Percentiles rank a stretch among this genome's conserved stretches.
Evolutionary conservation across 2,113 vertebrate genomes (phyloP).

Genomic region (Synchiropus splendidus): DNA sequence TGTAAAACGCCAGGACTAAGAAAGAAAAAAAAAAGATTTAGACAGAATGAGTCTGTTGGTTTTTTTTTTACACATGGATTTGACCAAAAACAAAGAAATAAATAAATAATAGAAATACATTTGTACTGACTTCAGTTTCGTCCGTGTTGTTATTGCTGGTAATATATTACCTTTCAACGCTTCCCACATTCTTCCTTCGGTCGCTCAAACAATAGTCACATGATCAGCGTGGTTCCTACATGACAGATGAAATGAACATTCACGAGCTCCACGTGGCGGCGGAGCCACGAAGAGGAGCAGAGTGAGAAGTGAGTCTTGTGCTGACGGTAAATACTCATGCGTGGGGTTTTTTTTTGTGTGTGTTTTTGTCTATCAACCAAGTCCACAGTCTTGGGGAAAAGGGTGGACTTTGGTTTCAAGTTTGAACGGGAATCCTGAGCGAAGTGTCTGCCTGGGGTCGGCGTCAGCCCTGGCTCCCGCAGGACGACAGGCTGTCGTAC

Average conservation of each 20-base stretch:
- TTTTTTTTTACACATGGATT: conserved; percentile 44
- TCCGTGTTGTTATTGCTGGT: conserved; percentile 65
- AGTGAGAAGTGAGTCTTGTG: conserved; percentile 32
- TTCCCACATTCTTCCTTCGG: conserved; percentile 36
- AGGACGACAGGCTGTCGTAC: conserved; percentile 91
- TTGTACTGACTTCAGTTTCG: conserved; percentile 54
- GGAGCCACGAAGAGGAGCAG: conserved; percentile 9
- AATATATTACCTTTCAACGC: conserved; percentile 65
- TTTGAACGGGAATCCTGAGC: conserved; percentile 56
- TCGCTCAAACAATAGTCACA: conserved; percentile 38
- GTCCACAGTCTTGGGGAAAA: conserved; percentile 10
- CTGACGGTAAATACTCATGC: conserved; percentile 38
- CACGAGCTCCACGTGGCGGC: conserved; percentile 10
- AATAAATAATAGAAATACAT: conserved; percentile 65
- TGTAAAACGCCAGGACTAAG: conserved; percentile 59
- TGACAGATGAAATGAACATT: conserved; percentile 23
- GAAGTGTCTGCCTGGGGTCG: not conserved
- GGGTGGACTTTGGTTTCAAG: conserved; percentile 44
- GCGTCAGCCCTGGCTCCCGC: conserved; percentile 87
- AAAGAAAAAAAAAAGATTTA: conserved; percentile 40
- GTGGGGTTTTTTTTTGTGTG: conserved; percentile 16
- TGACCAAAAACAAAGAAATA: conserved; percentile 37
- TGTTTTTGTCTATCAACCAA: conserved; percentile 26
- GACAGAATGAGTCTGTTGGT: conserved; percentile 34
- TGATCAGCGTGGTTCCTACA: conserved; percentile 45